phyloP scores from a whole-genome alignment of 2,888 invertebrate species.

The Leptopilina myrica region DNA sequence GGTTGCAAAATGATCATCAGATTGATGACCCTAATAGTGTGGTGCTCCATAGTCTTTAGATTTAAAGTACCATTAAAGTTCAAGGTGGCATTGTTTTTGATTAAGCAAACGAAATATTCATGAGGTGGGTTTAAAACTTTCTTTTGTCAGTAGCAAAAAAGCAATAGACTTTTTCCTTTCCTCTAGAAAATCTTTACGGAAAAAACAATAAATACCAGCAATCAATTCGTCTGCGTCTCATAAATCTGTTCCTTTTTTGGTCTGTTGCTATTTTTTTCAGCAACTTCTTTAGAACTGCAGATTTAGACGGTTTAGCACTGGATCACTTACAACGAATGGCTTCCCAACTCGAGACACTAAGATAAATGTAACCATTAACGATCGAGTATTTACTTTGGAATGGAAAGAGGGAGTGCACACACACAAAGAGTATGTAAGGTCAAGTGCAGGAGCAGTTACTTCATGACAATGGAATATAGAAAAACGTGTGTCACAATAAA shows the following conservation, averaged over 20 bases:
- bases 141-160: no score
- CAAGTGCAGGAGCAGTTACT: conserved; percentile 29
- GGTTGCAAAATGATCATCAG: no score
- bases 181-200: no score
- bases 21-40: no score
- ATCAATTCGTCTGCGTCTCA: conserved; percentile 1
- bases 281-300: conserved; percentile 11
- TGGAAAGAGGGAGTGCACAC: not conserved
- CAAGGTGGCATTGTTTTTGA: no score
- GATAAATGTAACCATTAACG: conserved; percentile 38
- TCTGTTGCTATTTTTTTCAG: not conserved
- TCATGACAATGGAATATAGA: conserved; percentile 7
- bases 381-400: conserved; percentile 36
- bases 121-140: no score
- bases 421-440: conserved; percentile 6
- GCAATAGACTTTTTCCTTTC: no score
- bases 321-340: conserved; percentile 31
- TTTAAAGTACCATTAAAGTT: no score
- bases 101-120: no score
- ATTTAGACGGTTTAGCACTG: conserved; percentile 9
- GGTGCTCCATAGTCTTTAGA: no score
- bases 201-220: not conserved
- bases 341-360: conserved; percentile 27
- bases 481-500: conserved; percentile 18
- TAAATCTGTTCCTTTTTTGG: conserved; percentile 25